phyloP scores from a whole-genome alignment of 2,113 vertebrate species.

The Oncorhynchus nerka region DNA sequence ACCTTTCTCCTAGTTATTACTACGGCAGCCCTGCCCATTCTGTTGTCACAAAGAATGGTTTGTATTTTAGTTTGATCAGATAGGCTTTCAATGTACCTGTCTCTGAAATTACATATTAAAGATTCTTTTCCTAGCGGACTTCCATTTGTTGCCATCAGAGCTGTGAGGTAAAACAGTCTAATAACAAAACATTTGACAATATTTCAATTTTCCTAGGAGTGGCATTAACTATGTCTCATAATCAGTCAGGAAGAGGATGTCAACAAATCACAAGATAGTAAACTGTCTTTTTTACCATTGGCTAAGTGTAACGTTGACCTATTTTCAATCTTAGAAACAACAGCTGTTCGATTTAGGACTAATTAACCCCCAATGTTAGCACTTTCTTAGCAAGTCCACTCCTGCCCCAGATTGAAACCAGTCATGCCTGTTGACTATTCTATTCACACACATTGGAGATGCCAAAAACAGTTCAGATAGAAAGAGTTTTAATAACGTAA shows the following conservation, averaged over 20 bases:
- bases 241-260: not conserved
- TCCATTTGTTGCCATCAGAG: not conserved
- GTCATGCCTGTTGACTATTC: not conserved
- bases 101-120: slow-evolving; percentile 52
- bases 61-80: slow-evolving; percentile 24
- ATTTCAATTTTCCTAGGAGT: too few relatives aligned
- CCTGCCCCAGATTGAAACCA: slow-evolving; percentile 1
- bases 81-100: not conserved
- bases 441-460: not conserved
- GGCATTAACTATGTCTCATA: not conserved
- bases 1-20: slow-evolving; percentile 1
- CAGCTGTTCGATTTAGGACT: not conserved
- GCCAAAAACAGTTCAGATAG: slow-evolving; percentile 15
- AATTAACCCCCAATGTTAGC: slow-evolving; percentile 4
- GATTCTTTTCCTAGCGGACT: slow-evolving; percentile 4
- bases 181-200: not conserved
- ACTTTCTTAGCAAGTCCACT: slow-evolving; percentile 30
- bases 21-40: slow-evolving; percentile 13
- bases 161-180: not conserved
- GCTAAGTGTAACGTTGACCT: not conserved
- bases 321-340: not conserved
- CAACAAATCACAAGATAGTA: not conserved
- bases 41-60: slow-evolving; percentile 18
- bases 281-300: not conserved
- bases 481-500: slow-evolving; percentile 24